These are phyloP conservation scores for Panagrolaimus sp. DNA, from an alignment of 1,140 invertebrate species.

Conservation along the genomic window DNA sequence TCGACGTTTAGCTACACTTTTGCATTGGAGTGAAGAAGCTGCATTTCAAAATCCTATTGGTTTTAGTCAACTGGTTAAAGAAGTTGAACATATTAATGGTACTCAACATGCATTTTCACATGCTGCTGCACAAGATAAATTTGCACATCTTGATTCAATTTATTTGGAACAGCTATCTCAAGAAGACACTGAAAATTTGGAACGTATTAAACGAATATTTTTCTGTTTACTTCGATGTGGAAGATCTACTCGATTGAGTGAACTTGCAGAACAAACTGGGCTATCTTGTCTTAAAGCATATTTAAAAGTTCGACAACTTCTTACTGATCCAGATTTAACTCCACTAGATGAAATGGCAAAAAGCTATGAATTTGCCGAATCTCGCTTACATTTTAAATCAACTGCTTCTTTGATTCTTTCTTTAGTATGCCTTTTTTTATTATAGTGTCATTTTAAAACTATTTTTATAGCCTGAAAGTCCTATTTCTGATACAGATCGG, in stretches of 20 bases:
- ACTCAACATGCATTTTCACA: slow-evolving; percentile 16
- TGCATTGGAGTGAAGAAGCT: slow-evolving; percentile 35
- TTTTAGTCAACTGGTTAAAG: slow-evolving; percentile 19
- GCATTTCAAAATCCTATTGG: slow-evolving; percentile 13
- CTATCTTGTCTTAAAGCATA: slow-evolving; percentile 19
- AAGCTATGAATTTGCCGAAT: slow-evolving; percentile 25
- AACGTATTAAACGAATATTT: slow-evolving; percentile 18
- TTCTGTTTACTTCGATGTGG: slow-evolving; percentile 28
- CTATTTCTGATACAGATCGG: slow-evolving; percentile 23
- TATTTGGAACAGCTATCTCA: slow-evolving; percentile 6
- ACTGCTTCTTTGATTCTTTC: slow-evolving; percentile 23
- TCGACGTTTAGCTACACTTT: slow-evolving; percentile 27
- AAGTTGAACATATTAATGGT: slow-evolving; percentile 11
- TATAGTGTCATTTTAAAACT: too few relatives aligned
- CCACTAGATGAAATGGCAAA: slow-evolving; percentile 22
- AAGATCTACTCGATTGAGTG: slow-evolving; percentile 23
- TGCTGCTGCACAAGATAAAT: slow-evolving; percentile 8
- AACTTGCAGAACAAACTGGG: slow-evolving; percentile 22
- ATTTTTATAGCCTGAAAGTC: slow-evolving; percentile 13
- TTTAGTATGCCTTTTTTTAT: background rate
- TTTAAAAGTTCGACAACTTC: slow-evolving; percentile 28
- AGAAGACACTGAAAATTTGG: slow-evolving; percentile 16
- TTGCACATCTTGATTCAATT: slow-evolving; percentile 1
- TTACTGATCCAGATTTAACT: slow-evolving; percentile 25
- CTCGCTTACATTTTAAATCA: slow-evolving; percentile 26